Conservation (phyloP, 1,140 invertebrate species). For the Hypsibius dujardini region DNA sequence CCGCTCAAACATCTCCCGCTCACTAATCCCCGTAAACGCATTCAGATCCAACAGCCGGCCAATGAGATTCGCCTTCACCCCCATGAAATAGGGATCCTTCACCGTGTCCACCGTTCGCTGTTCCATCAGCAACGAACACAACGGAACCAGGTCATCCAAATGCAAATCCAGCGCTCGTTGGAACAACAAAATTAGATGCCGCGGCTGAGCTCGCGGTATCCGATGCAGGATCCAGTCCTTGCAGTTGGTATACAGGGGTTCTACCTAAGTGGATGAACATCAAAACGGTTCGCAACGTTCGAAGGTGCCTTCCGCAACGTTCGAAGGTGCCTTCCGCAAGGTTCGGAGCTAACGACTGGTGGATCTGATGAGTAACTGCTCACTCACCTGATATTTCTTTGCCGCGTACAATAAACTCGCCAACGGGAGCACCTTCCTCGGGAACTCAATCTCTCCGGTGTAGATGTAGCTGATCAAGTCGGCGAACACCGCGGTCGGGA, state of each 20-base stretch:
- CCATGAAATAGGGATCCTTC: neutral
- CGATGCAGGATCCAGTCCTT: neutral
- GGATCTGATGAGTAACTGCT: no score
- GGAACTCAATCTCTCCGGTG: neutral
- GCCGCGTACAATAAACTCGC: neutral
- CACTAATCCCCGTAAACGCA: neutral
- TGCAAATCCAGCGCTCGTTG: neutral
- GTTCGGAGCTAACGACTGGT: no score
- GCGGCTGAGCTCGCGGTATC: neutral
- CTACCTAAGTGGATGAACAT: neutral
- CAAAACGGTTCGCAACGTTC: no score
- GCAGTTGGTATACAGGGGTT: neutral
- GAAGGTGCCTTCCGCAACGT: no score
- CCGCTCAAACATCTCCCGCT: neutral
- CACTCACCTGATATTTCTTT: neutral
- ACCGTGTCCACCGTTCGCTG: neutral
- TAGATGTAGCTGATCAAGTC: neutral
- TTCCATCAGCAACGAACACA: neutral
- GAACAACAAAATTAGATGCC: neutral
- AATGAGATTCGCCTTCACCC: neutral
- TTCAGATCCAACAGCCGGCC: neutral
- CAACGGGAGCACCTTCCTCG: neutral
- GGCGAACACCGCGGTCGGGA: neutral
- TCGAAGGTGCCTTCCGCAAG: no score
- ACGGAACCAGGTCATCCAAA: conserved; percentile 5